These are phyloP conservation scores for Alethe diademata DNA, from an alignment of 2,113 vertebrate species.

Conservation along the genomic window DNA sequence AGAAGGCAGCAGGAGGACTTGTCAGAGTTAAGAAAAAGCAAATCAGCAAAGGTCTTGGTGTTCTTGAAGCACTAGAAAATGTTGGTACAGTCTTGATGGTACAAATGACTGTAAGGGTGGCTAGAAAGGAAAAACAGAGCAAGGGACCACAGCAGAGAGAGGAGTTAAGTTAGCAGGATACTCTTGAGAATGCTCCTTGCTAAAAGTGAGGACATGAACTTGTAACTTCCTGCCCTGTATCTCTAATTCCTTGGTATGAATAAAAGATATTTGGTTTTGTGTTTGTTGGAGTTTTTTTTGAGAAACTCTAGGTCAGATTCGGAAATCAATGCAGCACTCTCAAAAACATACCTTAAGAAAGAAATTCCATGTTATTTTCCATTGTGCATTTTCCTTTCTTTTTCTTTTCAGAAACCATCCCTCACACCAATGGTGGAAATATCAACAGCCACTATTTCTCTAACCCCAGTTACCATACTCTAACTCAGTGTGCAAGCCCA, in stretches of 20 bases:
- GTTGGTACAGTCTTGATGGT: not conserved
- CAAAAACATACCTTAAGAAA: not conserved
- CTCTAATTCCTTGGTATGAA: not conserved
- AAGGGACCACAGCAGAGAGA: not conserved
- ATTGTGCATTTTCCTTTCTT: not conserved
- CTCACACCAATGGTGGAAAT: constrained; percentile 78
- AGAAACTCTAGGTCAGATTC: not conserved
- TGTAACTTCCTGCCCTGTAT: not conserved
- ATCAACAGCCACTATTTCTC: constrained; percentile 94
- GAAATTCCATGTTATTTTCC: not conserved
- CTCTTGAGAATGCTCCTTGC: not conserved
- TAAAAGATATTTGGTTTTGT: not conserved
- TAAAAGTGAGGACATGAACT: not conserved
- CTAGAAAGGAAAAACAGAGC: not conserved
- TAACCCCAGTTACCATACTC: constrained; percentile 95
- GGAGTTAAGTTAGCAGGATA: not conserved
- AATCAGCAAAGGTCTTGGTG: not conserved
- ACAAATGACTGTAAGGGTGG: not conserved
- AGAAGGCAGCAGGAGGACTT: not conserved
- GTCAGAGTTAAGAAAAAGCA: not conserved
- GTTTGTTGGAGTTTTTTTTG: not conserved
- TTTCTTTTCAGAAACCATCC: constrained; percentile 80
- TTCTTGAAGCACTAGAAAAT: not conserved
- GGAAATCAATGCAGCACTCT: not conserved
- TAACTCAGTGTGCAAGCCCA: constrained; percentile 85